These are phyloP conservation scores for Stegostoma tigrinum DNA, from an alignment of 2,113 vertebrate genomes.

Conservation along the genomic window DNA sequence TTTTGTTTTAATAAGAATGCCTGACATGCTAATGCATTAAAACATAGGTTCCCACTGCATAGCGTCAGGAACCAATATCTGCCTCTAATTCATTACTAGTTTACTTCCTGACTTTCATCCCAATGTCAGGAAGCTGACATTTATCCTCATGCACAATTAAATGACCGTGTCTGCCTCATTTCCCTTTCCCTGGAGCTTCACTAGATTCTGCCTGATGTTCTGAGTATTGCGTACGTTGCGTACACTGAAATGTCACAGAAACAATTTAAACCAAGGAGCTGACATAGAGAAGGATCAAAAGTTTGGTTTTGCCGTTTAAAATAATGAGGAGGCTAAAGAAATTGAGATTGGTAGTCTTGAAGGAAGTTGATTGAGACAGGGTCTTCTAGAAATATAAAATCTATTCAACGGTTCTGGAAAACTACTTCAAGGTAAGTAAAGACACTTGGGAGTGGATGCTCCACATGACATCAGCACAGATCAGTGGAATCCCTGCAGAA, in stretches of 20 bases:
- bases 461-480: not conserved
- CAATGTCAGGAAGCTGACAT: not conserved
- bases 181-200: not conserved
- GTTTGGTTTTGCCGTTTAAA: not conserved
- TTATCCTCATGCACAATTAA: not conserved
- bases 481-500: not conserved
- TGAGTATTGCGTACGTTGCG: not conserved
- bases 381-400: not conserved
- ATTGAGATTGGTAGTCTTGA: not conserved
- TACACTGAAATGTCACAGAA: not conserved
- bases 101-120: not conserved
- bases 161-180: not conserved
- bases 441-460: not conserved
- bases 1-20: not conserved
- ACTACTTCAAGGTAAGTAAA: not conserved
- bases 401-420: not conserved
- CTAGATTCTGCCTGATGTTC: not conserved
- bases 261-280: not conserved
- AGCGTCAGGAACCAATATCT: not conserved
- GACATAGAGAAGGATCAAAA: not conserved
- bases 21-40: not conserved
- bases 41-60: not conserved
- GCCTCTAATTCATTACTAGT: not conserved
- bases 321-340: not conserved
- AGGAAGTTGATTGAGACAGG: not conserved